Evolutionary conservation across 2,113 vertebrate species (phyloP).

Genomic region (Marmota flaviventris): DNA sequence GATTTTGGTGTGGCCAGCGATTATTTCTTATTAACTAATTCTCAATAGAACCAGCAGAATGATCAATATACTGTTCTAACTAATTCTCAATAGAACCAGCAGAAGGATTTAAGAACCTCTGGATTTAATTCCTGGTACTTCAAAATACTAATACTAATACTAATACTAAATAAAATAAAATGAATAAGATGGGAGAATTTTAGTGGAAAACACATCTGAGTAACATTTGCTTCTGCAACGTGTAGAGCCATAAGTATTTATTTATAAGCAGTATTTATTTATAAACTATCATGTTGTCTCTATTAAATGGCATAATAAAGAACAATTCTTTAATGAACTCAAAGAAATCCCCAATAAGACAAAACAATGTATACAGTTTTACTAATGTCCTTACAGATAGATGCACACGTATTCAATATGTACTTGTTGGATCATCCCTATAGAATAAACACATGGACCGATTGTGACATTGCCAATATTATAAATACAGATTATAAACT

Average conservation of each 20-base stretch:
- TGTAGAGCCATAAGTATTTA: neutral
- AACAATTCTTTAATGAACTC: slow-evolving; percentile 69
- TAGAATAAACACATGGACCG: rapidly evolving
- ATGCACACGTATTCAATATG: neutral
- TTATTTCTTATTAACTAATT: slow-evolving; percentile 16
- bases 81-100: neutral
- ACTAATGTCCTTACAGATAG: slow-evolving; percentile 65
- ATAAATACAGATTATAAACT: neutral
- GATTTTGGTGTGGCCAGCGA: neutral
- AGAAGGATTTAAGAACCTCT: neutral
- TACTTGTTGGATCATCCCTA: neutral
- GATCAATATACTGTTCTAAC: neutral
- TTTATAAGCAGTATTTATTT: neutral
- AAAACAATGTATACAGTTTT: slow-evolving; percentile 48
- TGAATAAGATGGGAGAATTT: neutral
- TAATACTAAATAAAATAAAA: neutral
- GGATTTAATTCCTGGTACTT: too few species aligned
- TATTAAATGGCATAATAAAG: slow-evolving; percentile 42
- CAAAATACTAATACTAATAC: too few species aligned
- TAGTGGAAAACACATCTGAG: neutral
- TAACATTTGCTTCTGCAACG: neutral
- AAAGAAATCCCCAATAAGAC: slow-evolving; percentile 66
- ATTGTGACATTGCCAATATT: neutral
- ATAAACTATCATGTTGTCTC: neutral
- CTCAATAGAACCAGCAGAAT: neutral